phyloP scores from a whole-genome alignment of 2,113 vertebrate genomes.

The Salvelinus sp. region DNA sequence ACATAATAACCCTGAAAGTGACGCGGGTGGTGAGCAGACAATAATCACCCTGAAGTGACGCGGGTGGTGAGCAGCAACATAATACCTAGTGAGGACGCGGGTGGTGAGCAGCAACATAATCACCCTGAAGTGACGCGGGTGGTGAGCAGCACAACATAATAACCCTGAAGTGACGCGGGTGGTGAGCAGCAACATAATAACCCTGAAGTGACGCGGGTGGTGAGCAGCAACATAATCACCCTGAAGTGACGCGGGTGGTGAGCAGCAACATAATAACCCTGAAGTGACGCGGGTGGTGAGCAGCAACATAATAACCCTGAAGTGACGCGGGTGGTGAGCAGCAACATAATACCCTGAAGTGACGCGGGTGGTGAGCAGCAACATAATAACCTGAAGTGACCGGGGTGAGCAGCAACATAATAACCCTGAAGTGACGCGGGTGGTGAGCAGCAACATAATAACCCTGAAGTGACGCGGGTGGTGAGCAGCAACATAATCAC shows the following conservation, averaged over 20 bases:
- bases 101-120: slow-evolving; percentile 4
- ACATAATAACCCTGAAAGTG: slow-evolving; percentile 57
- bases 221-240: slow-evolving; percentile 31
- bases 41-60: slow-evolving; percentile 53
- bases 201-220: slow-evolving; percentile 50
- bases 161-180: slow-evolving; percentile 53
- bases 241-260: slow-evolving; percentile 45
- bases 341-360: slow-evolving; percentile 53
- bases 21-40: slow-evolving; percentile 4
- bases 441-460: slow-evolving; percentile 10
- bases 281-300: slow-evolving; percentile 39
- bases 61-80: slow-evolving; percentile 6
- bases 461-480: slow-evolving; percentile 53
- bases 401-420: slow-evolving; percentile 6
- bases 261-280: slow-evolving; percentile 39
- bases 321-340: slow-evolving; percentile 24
- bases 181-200: slow-evolving; percentile 22
- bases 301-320: slow-evolving; percentile 47
- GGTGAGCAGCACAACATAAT: slow-evolving; percentile 4
- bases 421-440: slow-evolving; percentile 53
- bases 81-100: too few species aligned
- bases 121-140: slow-evolving; percentile 53
- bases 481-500: slow-evolving; percentile 25
- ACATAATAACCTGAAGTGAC: slow-evolving; percentile 51
- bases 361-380: slow-evolving; percentile 2